Percentiles rank a stretch among this genome's conserved stretches.
These are phyloP conservation scores for Glaucomys volans DNA, from an alignment of 2,113 vertebrate genomes.

Conservation along the genomic window DNA sequence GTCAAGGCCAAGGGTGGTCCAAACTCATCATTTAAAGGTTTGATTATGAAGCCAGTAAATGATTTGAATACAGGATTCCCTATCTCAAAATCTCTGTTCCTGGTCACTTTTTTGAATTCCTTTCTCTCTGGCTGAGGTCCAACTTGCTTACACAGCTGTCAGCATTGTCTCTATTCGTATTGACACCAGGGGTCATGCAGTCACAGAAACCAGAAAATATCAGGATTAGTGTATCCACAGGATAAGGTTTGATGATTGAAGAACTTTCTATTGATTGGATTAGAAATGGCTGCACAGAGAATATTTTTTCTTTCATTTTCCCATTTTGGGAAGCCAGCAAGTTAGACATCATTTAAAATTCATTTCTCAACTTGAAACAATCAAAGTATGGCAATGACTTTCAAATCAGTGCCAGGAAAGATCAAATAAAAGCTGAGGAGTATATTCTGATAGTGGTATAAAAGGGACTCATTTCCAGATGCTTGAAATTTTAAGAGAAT, in stretches of 20 bases:
- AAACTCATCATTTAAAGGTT: not conserved
- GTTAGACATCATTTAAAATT: constrained; percentile 23
- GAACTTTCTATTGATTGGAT: not conserved
- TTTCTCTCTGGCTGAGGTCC: not conserved
- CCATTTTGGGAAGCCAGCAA: constrained; percentile 34
- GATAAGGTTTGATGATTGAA: not conserved
- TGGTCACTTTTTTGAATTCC: not conserved
- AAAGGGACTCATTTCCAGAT: not conserved
- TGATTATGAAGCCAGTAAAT: not conserved
- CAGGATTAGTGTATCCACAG: not conserved
- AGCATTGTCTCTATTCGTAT: not conserved
- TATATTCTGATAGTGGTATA: not conserved
- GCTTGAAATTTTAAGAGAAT: not conserved
- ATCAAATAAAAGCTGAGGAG: not conserved
- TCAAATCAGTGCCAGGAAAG: not conserved
- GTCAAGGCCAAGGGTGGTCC: not conserved
- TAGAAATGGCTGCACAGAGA: not conserved
- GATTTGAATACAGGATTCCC: not conserved
- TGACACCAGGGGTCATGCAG: not conserved
- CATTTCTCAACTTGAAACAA: constrained; percentile 34
- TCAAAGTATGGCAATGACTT: constrained; percentile 12
- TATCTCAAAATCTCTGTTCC: not conserved
- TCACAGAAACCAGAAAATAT: not conserved
- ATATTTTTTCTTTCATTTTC: not conserved
- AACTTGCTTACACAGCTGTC: not conserved